Base-by-base conservation (phyloP, 2,797 vertebrate genomes). In the Bradypodion ventrale region DNA sequence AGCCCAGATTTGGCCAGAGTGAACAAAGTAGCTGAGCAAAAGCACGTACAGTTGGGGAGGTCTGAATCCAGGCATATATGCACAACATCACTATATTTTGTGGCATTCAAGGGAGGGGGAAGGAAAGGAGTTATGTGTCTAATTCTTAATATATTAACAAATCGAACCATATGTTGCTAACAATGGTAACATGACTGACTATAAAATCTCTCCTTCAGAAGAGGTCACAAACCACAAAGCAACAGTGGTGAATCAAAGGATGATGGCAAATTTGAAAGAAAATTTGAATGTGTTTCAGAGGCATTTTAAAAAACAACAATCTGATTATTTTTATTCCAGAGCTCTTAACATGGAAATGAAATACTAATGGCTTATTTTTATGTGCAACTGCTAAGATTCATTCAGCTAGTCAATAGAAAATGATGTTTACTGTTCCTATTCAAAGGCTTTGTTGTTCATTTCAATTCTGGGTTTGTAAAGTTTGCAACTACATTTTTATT, bases 331-430 rank as follows among this genome's bases (percentile, higher is more conserved):
- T 82, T 40, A 85, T 70, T 89, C 44, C 74, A 87, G 8, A 37
- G 1, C 5, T 40, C 12, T 85, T 27, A 89, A 87, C 1, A 76
- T 19, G 68, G 88, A 89, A 91, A 93, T 79, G 2, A 87, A 92
- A 88, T 83, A 83, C 73, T 3, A 85, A 21, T n/a, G 49, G 12
- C 52, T 35, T 82, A 23, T 62, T 60, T 49, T 90, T 35, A 85
- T 83, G 68, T 56, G 87, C 87, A 93, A 80, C 32, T 75, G 2
- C 52, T 91, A 32, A 68, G 69, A 29, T 85, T 72, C 91, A 92
- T 89, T 90, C 69, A 85, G 19, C 46, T 88, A 85, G 79, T 80
- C 56, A 89, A 27, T 83, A 87, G 65, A 89, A 46, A 29, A 35
- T 49, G 79, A 2, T 78, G 65, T 87, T 88, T 88, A 84, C n/a